These are phyloP conservation scores for Ooceraea biroi DNA, from an alignment of 1,140 invertebrate species.

Conservation along the genomic window DNA sequence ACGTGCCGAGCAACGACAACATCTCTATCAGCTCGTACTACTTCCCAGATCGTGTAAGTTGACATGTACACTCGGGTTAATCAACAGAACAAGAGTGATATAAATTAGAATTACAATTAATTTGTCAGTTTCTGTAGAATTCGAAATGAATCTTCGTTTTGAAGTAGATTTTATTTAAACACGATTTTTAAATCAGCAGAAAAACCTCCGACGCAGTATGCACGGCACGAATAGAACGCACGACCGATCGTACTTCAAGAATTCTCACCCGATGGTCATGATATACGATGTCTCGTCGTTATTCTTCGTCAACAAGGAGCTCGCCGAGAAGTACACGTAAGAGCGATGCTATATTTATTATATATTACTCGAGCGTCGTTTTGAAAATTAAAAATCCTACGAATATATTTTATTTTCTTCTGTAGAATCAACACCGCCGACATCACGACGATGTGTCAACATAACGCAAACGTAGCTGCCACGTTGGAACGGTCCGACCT, in stretches of 20 bases:
- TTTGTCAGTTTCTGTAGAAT: too few relatives aligned
- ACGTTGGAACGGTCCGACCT: conserved; percentile 92
- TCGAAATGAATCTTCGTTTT: not conserved
- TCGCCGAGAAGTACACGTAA: conserved; percentile 94
- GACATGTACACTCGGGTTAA: conserved; percentile 14
- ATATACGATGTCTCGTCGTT: conserved; percentile 93
- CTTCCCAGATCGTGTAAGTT: conserved; percentile 91
- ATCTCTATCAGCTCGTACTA: conserved; percentile 92
- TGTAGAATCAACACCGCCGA: conserved; percentile 87
- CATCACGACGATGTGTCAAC: conserved; percentile 91
- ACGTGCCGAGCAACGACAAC: conserved; percentile 86
- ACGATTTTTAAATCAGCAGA: conserved; percentile 82
- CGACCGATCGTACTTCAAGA: conserved; percentile 82
- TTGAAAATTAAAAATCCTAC: not conserved
- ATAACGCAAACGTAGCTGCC: conserved; percentile 92
- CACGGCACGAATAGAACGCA: conserved; percentile 76
- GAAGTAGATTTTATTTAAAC: too few relatives aligned
- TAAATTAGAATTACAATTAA: not conserved
- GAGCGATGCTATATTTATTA: conserved; percentile 86
- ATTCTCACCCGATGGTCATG: conserved; percentile 89
- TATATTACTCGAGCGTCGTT: conserved; percentile 58
- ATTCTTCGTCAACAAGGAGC: conserved; percentile 91
- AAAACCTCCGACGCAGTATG: conserved; percentile 85
- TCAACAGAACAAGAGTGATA: not conserved
- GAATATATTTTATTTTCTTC: conserved; percentile 54